These are phyloP conservation scores for Cactoblastis cactorum DNA, from an alignment of 2,888 invertebrate genomes.

Conservation along the genomic window DNA sequence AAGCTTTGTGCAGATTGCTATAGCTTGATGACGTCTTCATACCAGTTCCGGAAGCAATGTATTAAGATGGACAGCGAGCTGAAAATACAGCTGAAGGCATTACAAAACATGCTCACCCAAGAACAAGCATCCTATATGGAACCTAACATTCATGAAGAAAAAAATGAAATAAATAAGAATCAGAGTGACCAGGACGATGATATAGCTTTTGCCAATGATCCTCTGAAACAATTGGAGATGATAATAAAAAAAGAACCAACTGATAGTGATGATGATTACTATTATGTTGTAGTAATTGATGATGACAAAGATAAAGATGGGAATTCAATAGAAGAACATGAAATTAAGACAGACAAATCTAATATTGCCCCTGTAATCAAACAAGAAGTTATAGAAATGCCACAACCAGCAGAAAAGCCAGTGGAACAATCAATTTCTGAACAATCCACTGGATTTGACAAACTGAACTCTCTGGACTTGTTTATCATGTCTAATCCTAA, in stretches of 20 bases:
- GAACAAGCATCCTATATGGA: slow-evolving; percentile 1
- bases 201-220: slow-evolving; percentile 41
- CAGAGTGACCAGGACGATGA: slow-evolving; percentile 33
- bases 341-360: slow-evolving; percentile 5
- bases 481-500: slow-evolving; percentile 56
- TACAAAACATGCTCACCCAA: slow-evolving; percentile 32
- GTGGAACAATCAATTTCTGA: background rate
- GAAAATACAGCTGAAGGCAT: slow-evolving; percentile 48
- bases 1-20: slow-evolving; percentile 59
- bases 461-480: slow-evolving; percentile 46
- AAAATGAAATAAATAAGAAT: slow-evolving; percentile 21
- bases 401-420: slow-evolving; percentile 17
- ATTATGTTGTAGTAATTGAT: slow-evolving; percentile 71
- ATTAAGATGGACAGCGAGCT: slow-evolving; percentile 68
- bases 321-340: slow-evolving; percentile 17
- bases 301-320: slow-evolving; percentile 41
- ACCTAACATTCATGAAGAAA: slow-evolving; percentile 17
- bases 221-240: slow-evolving; percentile 59
- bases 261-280: slow-evolving; percentile 70
- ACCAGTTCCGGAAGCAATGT: slow-evolving; percentile 66
- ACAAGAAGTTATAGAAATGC: slow-evolving; percentile 22
- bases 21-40: slow-evolving; percentile 53
- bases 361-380: slow-evolving; percentile 20
- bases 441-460: slow-evolving; percentile 5
- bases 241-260: slow-evolving; percentile 63